phyloP scores from a whole-genome alignment of 2,113 vertebrate species.

The Psittacara wagleri region DNA sequence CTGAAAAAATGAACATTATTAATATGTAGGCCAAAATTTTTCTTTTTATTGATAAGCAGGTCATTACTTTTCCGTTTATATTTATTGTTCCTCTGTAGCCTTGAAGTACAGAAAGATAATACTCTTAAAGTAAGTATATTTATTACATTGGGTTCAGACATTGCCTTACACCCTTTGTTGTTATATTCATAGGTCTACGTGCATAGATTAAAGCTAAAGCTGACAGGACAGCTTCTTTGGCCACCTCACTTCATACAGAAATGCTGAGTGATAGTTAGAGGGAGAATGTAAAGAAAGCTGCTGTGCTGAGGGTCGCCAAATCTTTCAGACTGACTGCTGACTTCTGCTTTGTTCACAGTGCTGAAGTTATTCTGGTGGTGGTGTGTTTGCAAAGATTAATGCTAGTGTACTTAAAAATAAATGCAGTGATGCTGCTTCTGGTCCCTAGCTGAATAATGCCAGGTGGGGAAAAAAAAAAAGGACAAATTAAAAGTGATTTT shows the following conservation, averaged over 20 bases:
- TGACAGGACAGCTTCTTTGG: constrained; percentile 72
- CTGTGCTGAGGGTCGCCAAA: constrained; percentile 70
- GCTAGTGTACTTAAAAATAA: constrained; percentile 53
- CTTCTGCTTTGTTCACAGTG: constrained; percentile 62
- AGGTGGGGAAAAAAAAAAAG: constrained; percentile 13
- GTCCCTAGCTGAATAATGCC: constrained; percentile 65
- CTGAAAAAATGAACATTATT: background rate
- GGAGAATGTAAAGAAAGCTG: constrained; percentile 45
- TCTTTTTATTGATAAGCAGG: background rate
- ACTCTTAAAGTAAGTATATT: constrained; percentile 75
- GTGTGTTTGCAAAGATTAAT: constrained; percentile 72
- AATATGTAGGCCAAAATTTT: background rate
- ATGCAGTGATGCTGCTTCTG: constrained; percentile 21
- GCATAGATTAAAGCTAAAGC: constrained; percentile 75
- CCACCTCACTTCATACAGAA: constrained; percentile 47
- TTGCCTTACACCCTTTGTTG: constrained; percentile 61
- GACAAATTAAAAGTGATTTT: constrained; percentile 50
- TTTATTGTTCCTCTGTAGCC: constrained; percentile 54
- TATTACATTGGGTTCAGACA: constrained; percentile 73
- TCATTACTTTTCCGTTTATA: background rate
- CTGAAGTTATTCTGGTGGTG: constrained; percentile 64
- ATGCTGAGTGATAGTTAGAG: constrained; percentile 61
- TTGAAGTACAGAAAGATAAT: constrained; percentile 39
- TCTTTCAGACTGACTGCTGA: constrained; percentile 67
- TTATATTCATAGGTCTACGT: constrained; percentile 67